These are phyloP conservation scores for Protobothrops flavoviridis DNA, from an alignment of 2,113 vertebrate genomes.

Conservation along the genomic window DNA sequence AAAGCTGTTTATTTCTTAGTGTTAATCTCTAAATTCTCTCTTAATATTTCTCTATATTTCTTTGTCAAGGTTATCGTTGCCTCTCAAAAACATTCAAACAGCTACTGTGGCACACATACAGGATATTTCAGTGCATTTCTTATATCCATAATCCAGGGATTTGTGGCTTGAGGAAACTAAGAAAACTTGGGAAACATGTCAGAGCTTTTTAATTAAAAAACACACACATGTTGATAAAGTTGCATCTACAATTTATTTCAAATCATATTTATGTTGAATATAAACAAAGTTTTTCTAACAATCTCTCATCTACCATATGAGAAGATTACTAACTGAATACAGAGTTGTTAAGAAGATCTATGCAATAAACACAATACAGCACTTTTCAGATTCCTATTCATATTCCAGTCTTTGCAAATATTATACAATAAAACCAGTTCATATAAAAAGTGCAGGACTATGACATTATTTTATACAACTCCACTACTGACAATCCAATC, in stretches of 20 bases:
- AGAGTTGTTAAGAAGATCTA: neutral
- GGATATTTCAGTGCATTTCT: neutral
- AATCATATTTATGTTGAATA: neutral
- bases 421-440: neutral
- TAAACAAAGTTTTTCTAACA: neutral
- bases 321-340: neutral
- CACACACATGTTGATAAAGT: neutral
- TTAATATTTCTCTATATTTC: neutral
- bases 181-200: neutral
- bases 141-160: neutral
- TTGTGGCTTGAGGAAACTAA: neutral
- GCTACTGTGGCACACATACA: neutral
- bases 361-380: neutral
- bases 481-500: neutral
- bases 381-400: neutral
- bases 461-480: neutral
- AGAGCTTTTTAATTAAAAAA: neutral
- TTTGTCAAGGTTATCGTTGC: neutral
- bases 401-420: neutral
- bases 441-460: neutral
- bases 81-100: neutral
- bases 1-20: neutral
- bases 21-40: neutral
- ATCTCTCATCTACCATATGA: neutral
- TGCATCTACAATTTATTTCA: neutral